Conservation (phyloP, 2,888 invertebrate species). For the Esperia sulphurella region DNA sequence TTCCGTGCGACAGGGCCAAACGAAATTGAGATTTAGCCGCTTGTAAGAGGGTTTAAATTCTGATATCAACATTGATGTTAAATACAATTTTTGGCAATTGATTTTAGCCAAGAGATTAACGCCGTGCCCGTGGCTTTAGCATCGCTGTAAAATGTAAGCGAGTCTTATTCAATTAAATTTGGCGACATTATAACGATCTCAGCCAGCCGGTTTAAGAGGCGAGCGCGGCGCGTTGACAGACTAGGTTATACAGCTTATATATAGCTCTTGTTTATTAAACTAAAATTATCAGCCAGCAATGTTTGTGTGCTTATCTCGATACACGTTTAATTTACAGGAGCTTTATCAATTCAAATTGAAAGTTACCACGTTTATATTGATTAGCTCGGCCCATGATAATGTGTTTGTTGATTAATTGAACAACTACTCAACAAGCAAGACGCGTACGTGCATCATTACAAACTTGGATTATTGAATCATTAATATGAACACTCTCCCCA, state of each 20-base stretch:
- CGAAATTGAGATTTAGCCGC: slow-evolving; percentile 48
- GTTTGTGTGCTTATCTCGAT: not conserved
- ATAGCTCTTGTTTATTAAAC: slow-evolving; percentile 47
- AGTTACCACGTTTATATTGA: slow-evolving; percentile 20
- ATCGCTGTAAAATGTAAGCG: slow-evolving; percentile 71
- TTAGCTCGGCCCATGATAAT: slow-evolving; percentile 20
- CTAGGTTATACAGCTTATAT: too few species aligned
- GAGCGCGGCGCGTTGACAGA: slow-evolving; percentile 44
- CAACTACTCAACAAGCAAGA: slow-evolving; percentile 18
- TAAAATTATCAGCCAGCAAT: slow-evolving; percentile 11
- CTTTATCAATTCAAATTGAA: slow-evolving; percentile 4
- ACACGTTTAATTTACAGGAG: not conserved
- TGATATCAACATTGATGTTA: slow-evolving; percentile 27
- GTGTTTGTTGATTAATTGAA: slow-evolving; percentile 24
- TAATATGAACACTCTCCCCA: slow-evolving; percentile 1
- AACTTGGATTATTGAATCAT: slow-evolving; percentile 17
- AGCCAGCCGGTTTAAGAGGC: slow-evolving; percentile 58
- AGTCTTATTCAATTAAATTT: slow-evolving; percentile 76
- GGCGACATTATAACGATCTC: slow-evolving; percentile 73
- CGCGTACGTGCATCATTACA: slow-evolving; percentile 10
- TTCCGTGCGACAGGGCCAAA: slow-evolving; percentile 34
- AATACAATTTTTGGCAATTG: slow-evolving; percentile 74
- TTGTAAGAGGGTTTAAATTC: slow-evolving; percentile 37
- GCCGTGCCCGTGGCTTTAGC: slow-evolving; percentile 57
- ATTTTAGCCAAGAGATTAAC: slow-evolving; percentile 71